phyloP scores from a whole-genome alignment of 1,140 invertebrate species.

The Cydia strobilella region DNA sequence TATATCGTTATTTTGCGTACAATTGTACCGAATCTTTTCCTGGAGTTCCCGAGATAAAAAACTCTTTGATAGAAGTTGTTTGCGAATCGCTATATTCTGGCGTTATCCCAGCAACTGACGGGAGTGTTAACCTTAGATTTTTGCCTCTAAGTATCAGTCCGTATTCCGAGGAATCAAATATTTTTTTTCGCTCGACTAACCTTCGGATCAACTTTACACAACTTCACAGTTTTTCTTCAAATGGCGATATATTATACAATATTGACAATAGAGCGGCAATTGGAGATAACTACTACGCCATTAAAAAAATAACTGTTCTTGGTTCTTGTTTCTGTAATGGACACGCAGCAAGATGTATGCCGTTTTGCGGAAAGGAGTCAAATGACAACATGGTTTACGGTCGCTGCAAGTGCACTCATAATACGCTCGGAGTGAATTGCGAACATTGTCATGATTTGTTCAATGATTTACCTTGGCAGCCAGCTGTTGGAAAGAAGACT shows the following conservation, averaged over 20 bases:
- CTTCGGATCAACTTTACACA: conserved; percentile 96
- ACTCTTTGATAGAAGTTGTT: conserved; percentile 91
- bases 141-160: conserved; percentile 95
- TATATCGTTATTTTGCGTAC: conserved; percentile 96
- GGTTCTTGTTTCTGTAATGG: conserved; percentile 99
- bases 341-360: conserved; percentile 96
- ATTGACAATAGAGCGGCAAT: conserved; percentile 90
- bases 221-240: conserved; percentile 94
- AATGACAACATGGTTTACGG: conserved; percentile 97
- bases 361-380: conserved; percentile 86
- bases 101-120: conserved; percentile 92
- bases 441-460: conserved; percentile 96
- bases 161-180: conserved; percentile 94
- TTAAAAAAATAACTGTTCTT: conserved; percentile 97
- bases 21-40: conserved; percentile 94
- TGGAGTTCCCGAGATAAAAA: conserved; percentile 84
- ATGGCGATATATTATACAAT: conserved; percentile 91
- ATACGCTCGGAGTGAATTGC: conserved; percentile 95
- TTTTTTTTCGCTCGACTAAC: conserved; percentile 96
- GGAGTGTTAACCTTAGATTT: conserved; percentile 96
- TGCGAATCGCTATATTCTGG: conserved; percentile 94
- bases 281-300: conserved; percentile 97
- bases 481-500: conserved; percentile 93
- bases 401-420: conserved; percentile 95
- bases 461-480: conserved; percentile 97